These are phyloP conservation scores for Phorcus lineatus DNA, from an alignment of 2,888 invertebrate species.

Conservation along the genomic window DNA sequence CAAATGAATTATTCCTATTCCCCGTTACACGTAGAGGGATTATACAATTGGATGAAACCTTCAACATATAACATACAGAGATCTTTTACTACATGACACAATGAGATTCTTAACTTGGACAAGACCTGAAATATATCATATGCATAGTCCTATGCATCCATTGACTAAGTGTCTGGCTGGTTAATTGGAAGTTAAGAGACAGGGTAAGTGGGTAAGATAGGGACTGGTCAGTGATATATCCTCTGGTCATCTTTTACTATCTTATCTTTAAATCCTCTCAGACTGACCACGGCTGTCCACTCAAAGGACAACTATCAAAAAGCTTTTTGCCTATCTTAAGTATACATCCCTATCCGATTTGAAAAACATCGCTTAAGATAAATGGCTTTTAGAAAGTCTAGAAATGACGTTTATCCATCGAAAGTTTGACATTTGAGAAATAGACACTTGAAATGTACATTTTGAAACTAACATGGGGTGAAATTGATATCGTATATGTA, in stretches of 20 bases:
- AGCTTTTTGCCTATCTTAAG: conserved; percentile 15
- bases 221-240: background rate
- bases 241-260: background rate
- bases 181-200: background rate
- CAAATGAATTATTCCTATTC: too few relatives aligned
- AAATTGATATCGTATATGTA: too few relatives aligned
- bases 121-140: background rate
- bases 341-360: conserved; percentile 6
- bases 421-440: conserved; percentile 22
- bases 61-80: too few relatives aligned
- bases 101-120: too few relatives aligned
- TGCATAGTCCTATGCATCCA: background rate
- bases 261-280: conserved; percentile 15
- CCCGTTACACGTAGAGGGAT: too few relatives aligned
- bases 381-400: conserved; percentile 16
- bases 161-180: background rate
- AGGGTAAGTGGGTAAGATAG: background rate
- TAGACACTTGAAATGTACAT: conserved; percentile 1
- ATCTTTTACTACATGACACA: too few relatives aligned
- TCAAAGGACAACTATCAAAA: conserved; percentile 4
- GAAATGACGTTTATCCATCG: background rate
- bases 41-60: too few relatives aligned
- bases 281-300: conserved; percentile 3
- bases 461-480: background rate
- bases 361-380: conserved; percentile 14